Evolutionary conservation across 2,113 vertebrate species (phyloP).

Genomic region (Oxyura jamaicensis): DNA sequence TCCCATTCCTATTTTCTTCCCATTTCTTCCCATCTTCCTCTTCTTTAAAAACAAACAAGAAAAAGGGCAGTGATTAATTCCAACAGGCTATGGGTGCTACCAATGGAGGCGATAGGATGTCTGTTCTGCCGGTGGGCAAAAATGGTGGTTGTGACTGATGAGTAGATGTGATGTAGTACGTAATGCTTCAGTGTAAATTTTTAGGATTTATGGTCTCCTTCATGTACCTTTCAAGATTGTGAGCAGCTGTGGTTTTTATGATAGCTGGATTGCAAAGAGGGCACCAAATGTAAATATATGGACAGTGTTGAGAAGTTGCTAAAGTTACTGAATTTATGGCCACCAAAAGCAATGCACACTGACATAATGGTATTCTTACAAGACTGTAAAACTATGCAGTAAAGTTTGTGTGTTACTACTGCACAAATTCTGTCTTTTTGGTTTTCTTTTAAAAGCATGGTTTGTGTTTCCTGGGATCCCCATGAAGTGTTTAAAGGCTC

Average conservation of each 20-base stretch:
- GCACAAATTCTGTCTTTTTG: not conserved
- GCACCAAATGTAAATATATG: not conserved
- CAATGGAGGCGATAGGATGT: rapidly evolving
- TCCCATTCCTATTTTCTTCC: not conserved
- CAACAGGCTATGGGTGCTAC: not conserved
- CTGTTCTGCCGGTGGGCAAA: not conserved
- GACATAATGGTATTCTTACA: not conserved
- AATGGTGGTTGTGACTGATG: not conserved
- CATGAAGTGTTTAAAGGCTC: not conserved
- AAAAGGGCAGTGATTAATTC: not conserved
- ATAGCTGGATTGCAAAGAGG: not conserved
- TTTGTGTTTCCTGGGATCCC: not conserved
- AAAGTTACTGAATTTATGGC: not conserved
- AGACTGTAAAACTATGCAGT: not conserved
- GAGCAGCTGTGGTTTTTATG: not conserved
- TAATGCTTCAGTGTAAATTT: not conserved
- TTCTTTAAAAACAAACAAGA: not conserved
- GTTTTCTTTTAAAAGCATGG: not conserved
- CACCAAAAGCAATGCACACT: not conserved
- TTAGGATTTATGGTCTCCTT: not conserved
- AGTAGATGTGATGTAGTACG: not conserved
- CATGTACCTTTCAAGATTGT: not conserved
- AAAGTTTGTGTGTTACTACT: not conserved
- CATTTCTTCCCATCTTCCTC: not conserved
- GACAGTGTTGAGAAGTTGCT: not conserved